Conservation (phyloP, 2,888 invertebrate genomes). For the Drosophila antonietae region DNA sequence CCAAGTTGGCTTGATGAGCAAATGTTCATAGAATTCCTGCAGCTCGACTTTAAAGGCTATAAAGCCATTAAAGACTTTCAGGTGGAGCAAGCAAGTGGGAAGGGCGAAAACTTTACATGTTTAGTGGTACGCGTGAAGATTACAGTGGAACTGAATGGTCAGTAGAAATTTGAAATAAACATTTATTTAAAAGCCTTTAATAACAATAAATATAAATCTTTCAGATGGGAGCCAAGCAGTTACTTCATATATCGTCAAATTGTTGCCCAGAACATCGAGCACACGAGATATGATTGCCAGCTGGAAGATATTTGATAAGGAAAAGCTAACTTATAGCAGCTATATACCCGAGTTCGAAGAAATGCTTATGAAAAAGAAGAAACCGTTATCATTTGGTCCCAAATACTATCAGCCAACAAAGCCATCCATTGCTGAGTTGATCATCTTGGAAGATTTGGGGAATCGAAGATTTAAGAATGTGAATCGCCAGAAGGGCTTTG, state of each 20-base stretch:
- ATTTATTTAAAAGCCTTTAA: not conserved
- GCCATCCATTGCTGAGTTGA: slow-evolving; percentile 41
- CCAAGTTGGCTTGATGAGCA: slow-evolving; percentile 49
- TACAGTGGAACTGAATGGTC: slow-evolving; percentile 65
- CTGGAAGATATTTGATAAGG: slow-evolving; percentile 79
- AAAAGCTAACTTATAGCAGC: slow-evolving; percentile 72
- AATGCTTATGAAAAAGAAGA: slow-evolving; percentile 63
- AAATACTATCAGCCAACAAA: slow-evolving; percentile 53
- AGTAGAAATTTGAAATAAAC: not conserved
- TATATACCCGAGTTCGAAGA: slow-evolving; percentile 78
- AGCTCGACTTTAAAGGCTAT: slow-evolving; percentile 57
- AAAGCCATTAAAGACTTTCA: slow-evolving; percentile 60
- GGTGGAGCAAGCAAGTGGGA: slow-evolving; percentile 53
- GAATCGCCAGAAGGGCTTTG: slow-evolving; percentile 77
- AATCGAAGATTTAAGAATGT: slow-evolving; percentile 62
- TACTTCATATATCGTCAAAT: slow-evolving; percentile 72
- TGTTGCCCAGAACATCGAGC: slow-evolving; percentile 53
- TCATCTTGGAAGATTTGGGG: slow-evolving; percentile 81
- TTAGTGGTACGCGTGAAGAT: slow-evolving; percentile 67
- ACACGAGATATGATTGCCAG: slow-evolving; percentile 58
- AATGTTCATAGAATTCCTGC: slow-evolving; percentile 63
- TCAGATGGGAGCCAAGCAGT: slow-evolving; percentile 51
- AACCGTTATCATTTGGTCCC: slow-evolving; percentile 66
- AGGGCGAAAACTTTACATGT: slow-evolving; percentile 81
- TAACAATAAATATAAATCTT: not conserved